Evolutionary conservation across 1,140 invertebrate species (phyloP).

Genomic region (Ceratosolen fusciceps): DNA sequence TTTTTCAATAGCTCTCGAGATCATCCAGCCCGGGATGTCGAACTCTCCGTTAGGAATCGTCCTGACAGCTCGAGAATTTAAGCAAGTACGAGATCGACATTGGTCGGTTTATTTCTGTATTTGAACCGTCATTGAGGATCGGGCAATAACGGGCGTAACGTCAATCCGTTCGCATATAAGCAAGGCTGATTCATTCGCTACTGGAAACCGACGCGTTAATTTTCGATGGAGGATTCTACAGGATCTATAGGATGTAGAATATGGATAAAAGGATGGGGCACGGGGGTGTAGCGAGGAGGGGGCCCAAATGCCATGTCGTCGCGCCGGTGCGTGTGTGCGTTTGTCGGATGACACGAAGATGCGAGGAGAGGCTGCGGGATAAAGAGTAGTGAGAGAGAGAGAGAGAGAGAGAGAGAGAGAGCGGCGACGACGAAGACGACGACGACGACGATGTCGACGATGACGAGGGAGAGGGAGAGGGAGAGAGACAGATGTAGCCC

Average conservation of each 20-base stretch:
- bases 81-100: background rate
- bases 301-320: too few species aligned
- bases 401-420: background rate
- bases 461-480: background rate
- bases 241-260: background rate
- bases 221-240: conserved; percentile 41
- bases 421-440: background rate
- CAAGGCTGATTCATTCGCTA: conserved; percentile 12
- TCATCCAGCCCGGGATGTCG: background rate
- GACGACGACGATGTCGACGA: too few species aligned
- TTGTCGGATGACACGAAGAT: background rate
- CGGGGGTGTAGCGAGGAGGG: background rate
- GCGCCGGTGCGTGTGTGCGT: too few species aligned
- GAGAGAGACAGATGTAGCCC: conserved; percentile 44
- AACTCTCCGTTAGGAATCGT: background rate
- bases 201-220: conserved; percentile 30
- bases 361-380: background rate
- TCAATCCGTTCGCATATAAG: conserved; percentile 26
- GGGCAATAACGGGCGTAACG: background rate
- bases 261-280: background rate
- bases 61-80: background rate
- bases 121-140: conserved; percentile 5
- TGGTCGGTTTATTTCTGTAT: background rate
- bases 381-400: background rate
- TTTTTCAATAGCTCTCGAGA: background rate